These are phyloP conservation scores for Patagioenas fasciata DNA, from an alignment of 2,113 vertebrate genomes.

Conservation along the genomic window DNA sequence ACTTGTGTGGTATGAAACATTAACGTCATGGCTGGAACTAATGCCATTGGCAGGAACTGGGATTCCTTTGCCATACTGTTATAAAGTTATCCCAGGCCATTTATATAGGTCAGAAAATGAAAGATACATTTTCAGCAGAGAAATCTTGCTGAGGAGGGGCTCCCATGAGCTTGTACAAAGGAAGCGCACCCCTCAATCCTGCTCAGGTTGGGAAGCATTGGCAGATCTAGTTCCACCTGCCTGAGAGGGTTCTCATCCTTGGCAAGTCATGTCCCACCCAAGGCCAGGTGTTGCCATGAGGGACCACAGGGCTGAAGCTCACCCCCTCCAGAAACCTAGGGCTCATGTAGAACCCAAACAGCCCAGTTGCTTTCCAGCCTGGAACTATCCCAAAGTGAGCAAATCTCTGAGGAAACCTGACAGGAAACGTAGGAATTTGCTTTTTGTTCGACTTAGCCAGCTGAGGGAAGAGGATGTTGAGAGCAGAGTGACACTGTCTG, in stretches of 20 bases:
- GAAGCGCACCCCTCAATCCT: background rate
- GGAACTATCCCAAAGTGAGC: background rate
- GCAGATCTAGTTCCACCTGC: background rate
- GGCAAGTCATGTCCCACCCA: background rate
- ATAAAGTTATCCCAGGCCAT: background rate
- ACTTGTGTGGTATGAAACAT: background rate
- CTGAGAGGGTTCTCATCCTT: background rate
- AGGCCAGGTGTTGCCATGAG: background rate
- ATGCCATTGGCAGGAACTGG: background rate
- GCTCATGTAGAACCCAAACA: background rate
- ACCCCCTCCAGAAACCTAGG: background rate
- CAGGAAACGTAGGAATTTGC: background rate
- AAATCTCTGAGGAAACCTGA: background rate
- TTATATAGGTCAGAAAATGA: background rate
- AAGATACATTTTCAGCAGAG: background rate
- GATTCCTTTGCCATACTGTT: background rate
- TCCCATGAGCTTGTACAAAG: background rate
- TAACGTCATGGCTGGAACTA: background rate
- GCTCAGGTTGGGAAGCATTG: background rate
- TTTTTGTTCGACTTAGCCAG: background rate
- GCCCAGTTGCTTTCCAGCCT: background rate
- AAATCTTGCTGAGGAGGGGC: background rate
- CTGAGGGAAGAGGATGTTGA: background rate
- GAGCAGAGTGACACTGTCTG: background rate
- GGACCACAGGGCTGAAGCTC: background rate